Evolutionary conservation across 2,888 invertebrate genomes (phyloP), one percentile per base, ranked within the genome.

Genomic region (Dryadula phaetusa): DNA sequence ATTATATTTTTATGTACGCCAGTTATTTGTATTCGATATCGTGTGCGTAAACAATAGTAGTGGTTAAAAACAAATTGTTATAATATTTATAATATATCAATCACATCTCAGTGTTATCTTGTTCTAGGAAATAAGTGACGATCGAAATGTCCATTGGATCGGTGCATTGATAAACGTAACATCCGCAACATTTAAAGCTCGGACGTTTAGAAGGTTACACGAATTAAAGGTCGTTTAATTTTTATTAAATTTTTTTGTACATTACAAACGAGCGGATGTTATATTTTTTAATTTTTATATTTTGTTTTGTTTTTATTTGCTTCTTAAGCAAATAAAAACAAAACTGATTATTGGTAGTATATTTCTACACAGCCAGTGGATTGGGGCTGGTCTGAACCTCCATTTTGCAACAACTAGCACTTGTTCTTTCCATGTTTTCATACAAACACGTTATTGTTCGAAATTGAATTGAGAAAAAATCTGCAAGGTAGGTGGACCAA

Each of bases 151-250:
- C 37, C 56, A 18, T 64, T 18, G 49, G 32, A 1, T 28, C 52
- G 16, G 53, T 67, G 53, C 47, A 60, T 46, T 53, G 49, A 25
- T 34, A 63, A 49, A 22, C 34, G 25, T 44, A 56, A 58, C 60
- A 67, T 60, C 53, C 64, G 60, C 12, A 37, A 16, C 20, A 10
- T 6, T 14, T 37, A 60, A 47, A 37, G 28, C 25, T 56, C 46
- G 49, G 49, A 46, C 60, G 16, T 47, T 53, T 28, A 64, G 47
- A 67, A 64, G 60, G 60, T 64, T 46, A 60, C 18, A 14, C 25
- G 37, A 54, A 22, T 28, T 34, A 25, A 49, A 46, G 44, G 61
- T 61, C 16, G 20, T 5, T 28, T 10, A 8, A 32, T 20, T 46
- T 61, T 46, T 28, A 40, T 34, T 12, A 7, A 16, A 34, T 44